Conservation (phyloP, 1,140 invertebrate genomes). For the Sitodiplosis mosellana region DNA sequence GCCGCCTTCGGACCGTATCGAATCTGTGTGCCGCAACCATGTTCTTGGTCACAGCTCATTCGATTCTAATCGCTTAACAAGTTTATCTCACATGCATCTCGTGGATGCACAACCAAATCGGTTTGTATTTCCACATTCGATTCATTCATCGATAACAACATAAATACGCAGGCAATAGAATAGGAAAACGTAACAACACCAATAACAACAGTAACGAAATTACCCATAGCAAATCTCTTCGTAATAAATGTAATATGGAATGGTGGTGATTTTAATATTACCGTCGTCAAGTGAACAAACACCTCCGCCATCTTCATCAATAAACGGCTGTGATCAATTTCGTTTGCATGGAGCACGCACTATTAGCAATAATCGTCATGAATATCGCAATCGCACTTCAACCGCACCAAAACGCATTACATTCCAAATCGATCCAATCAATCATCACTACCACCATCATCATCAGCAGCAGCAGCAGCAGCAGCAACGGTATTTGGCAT, state of each 20-base stretch:
- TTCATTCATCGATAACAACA: too few relatives aligned
- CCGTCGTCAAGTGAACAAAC: constrained; percentile 9
- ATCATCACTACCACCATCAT: too few relatives aligned
- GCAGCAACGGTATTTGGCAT: too few relatives aligned
- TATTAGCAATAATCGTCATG: constrained; percentile 3
- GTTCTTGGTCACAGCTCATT: too few relatives aligned
- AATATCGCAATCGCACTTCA: constrained; percentile 4
- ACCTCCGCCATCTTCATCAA: constrained; percentile 7
- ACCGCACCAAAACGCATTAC: background rate
- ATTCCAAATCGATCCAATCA: background rate
- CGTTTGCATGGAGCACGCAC: background rate
- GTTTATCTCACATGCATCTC: too few relatives aligned
- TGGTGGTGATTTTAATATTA: constrained; percentile 26
- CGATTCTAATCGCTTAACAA: too few relatives aligned
- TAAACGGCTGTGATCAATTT: constrained; percentile 11
- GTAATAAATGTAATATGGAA: constrained; percentile 21
- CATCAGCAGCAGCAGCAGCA: too few relatives aligned
- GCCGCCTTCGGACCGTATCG: too few relatives aligned
- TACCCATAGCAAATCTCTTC: background rate
- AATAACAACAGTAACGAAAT: constrained; percentile 4
- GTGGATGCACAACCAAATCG: too few relatives aligned
- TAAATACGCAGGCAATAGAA: too few relatives aligned
- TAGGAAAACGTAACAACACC: background rate
- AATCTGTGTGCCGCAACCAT: too few relatives aligned
- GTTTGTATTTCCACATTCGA: too few relatives aligned